Evolutionary conservation across 1,140 invertebrate species (phyloP), one percentile per base, ranked within the genome.

Genomic region (Melitaea cinxia): DNA sequence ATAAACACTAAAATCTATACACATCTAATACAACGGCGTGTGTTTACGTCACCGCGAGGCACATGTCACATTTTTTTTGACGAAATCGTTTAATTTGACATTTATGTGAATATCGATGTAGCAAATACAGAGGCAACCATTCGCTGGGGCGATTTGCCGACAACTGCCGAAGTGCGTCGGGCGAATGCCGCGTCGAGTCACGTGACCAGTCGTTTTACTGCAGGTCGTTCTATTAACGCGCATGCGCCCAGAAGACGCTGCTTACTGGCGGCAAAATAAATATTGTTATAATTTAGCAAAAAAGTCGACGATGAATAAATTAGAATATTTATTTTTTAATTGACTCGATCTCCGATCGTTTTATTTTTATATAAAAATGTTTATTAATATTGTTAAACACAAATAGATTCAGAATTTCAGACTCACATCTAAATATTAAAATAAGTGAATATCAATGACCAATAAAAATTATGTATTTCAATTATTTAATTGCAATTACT

Each of bases 141-240:
- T 59, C 76, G 4, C 60, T 7, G 35, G 77, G 78, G 70, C 55
- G 67, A 65, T 68, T 77, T 80, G 75, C 86, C 88, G 86, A 90
- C 65, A 49, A 91, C 88, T 89, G 82, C 88, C 86, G 88, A 88
- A 72, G 71, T 73, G 72, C 79, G 75, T 75, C 89, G 91, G 91
- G 78, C 77, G 86, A 91, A 83, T 89, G 89, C 84, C 88, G 89
- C 87, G 84, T 83, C 80, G 67, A 81, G 89, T 92, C 91, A 92
- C 91, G 91, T 92, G 91, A 92, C 86, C 88, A 78, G 81, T 86
- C 88, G 85, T 91, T 92, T 91, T 92, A 90, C 87, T 92, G 84
- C 83, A 81, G 88, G 85, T 89, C 86, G 84, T 85, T 88, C 75
- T 67, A 71, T 74, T 66, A 77, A 78, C 75, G 74, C 78, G 85